Conservation (phyloP, 53 echinoderm and acorn worm genomes). For the Antedon mediterranea region DNA sequence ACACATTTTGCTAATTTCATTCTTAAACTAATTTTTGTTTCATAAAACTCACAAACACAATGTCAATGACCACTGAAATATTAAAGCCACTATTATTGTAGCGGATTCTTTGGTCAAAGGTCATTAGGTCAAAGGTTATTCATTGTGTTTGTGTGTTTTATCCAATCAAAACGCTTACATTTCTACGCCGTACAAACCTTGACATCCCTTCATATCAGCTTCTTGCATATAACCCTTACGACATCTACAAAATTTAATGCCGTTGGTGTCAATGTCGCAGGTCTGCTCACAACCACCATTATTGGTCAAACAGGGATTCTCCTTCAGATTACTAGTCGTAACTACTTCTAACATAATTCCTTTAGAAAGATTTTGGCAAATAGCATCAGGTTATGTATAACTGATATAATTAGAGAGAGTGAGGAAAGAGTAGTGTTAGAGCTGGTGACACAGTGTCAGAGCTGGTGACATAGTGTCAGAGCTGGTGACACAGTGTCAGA, state of each 20-base stretch:
- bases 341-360: conserved; percentile 1
- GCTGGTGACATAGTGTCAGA: too few relatives aligned
- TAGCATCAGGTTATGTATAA: background rate
- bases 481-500: too few relatives aligned
- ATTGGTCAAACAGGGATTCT: conserved; percentile 45
- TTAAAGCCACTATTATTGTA: too few relatives aligned
- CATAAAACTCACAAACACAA: background rate
- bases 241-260: conserved; percentile 50
- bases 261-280: conserved; percentile 51
- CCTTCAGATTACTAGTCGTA: background rate
- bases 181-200: conserved; percentile 24
- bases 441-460: too few relatives aligned
- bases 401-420: too few relatives aligned
- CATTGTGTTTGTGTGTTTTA: background rate
- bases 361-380: background rate
- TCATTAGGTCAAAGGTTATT: too few relatives aligned
- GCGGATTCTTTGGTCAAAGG: too few relatives aligned
- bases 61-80: background rate
- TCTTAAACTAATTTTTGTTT: background rate
- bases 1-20: background rate
- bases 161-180: too few relatives aligned
- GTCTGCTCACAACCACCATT: conserved; percentile 79
- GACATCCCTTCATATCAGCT: conserved; percentile 35
- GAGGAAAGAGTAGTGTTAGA: too few relatives aligned
- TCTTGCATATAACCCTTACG: conserved; percentile 37